These are phyloP conservation scores for Hydraecia micacea DNA, from an alignment of 2,888 invertebrate genomes.

Conservation along the genomic window DNA sequence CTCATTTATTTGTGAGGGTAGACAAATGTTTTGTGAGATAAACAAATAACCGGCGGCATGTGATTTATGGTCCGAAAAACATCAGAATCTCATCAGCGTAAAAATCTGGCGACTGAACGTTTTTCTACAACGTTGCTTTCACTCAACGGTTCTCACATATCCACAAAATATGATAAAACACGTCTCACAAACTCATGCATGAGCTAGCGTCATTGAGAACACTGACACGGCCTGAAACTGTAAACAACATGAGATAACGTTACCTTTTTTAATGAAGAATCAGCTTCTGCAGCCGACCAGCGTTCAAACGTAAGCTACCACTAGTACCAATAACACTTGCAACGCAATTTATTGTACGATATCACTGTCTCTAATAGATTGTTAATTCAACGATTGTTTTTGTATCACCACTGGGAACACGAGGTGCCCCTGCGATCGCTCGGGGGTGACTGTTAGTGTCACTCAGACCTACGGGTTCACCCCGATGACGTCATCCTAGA, in stretches of 20 bases:
- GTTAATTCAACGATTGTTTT: constrained; percentile 82
- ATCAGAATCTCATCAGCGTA: constrained; percentile 50
- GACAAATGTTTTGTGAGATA: constrained; percentile 37
- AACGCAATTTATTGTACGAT: constrained; percentile 70
- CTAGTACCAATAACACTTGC: constrained; percentile 68
- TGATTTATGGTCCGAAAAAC: constrained; percentile 34
- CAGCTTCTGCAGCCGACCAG: constrained; percentile 40
- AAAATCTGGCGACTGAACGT: constrained; percentile 31
- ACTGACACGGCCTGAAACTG: constrained; percentile 77
- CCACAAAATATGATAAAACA: constrained; percentile 65
- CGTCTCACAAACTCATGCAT: constrained; percentile 73
- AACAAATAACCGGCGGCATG: constrained; percentile 47
- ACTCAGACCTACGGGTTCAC: constrained; percentile 87
- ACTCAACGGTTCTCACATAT: constrained; percentile 46
- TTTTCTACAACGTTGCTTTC: constrained; percentile 40
- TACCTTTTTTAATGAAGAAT: constrained; percentile 67
- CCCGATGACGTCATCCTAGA: constrained; percentile 89
- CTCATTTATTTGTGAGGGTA: constrained; percentile 34
- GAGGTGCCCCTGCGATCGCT: constrained; percentile 80
- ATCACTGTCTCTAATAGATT: constrained; percentile 73
- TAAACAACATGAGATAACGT: constrained; percentile 79
- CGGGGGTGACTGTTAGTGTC: constrained; percentile 89
- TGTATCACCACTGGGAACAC: constrained; percentile 75
- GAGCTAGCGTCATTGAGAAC: constrained; percentile 79
- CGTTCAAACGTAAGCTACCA: constrained; percentile 49